These are phyloP conservation scores for Gambusia affinis DNA, from an alignment of 2,113 vertebrate species.

Conservation along the genomic window DNA sequence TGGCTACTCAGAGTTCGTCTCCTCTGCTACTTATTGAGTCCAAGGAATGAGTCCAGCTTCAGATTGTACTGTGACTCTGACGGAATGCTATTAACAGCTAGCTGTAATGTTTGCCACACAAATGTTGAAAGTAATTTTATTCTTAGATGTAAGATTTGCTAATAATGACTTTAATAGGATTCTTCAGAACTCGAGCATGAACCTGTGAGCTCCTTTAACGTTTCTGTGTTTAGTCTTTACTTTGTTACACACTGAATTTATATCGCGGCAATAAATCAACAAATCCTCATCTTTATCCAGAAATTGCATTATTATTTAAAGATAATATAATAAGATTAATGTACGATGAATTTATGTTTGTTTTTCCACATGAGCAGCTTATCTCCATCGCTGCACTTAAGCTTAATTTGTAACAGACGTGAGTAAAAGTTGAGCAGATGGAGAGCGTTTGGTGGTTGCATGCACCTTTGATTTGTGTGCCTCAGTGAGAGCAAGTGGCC, in stretches of 20 bases:
- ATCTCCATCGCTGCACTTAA: not conserved
- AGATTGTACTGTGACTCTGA: not conserved
- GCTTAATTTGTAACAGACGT: constrained; percentile 11
- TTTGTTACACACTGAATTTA: not conserved
- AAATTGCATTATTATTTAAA: not conserved
- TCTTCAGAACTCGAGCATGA: not conserved
- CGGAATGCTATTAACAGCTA: not conserved
- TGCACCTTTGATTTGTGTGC: constrained; percentile 20
- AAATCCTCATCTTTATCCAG: not conserved
- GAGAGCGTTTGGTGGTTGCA: constrained; percentile 9
- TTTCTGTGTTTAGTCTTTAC: not conserved
- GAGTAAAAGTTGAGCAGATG: constrained; percentile 3
- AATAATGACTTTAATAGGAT: not conserved
- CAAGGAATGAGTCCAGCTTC: no score
- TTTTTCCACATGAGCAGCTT: not conserved
- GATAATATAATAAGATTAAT: not conserved
- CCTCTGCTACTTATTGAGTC: no score
- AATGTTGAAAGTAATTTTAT: not conserved
- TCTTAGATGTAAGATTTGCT: not conserved
- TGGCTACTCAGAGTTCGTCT: not conserved
- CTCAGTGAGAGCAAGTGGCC: constrained; percentile 13
- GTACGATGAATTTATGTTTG: not conserved
- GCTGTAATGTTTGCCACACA: not conserved
- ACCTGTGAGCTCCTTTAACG: not conserved
- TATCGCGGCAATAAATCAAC: not conserved